Conservation (phyloP, 2,888 invertebrate species). For the Cryptocheilus praepositus region DNA sequence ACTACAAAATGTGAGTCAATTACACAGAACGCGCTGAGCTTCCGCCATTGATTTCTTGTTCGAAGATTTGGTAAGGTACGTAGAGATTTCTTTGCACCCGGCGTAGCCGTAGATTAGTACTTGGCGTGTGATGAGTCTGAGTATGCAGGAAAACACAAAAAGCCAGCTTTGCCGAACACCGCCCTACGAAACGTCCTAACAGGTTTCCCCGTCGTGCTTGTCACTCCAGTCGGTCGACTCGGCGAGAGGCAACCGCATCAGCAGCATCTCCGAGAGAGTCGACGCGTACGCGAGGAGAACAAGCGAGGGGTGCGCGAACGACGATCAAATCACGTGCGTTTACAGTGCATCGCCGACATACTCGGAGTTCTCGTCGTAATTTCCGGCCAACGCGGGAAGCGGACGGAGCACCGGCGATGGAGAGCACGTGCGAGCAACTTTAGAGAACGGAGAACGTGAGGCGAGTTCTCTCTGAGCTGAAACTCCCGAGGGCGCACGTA, state of each 20-base stretch:
- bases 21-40: no score
- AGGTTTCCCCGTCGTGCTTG: conserved; percentile 23
- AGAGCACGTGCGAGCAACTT: no score
- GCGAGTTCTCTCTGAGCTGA: no score
- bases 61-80: no score
- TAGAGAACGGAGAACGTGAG: no score
- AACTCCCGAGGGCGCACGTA: no score
- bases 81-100: no score
- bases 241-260: conserved; percentile 49
- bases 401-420: no score
- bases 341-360: conserved; percentile 57
- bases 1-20: no score
- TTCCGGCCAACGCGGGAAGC: conserved; percentile 4
- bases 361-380: conserved; percentile 60
- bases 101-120: no score
- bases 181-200: conserved; percentile 24
- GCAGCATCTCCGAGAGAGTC: conserved; percentile 57
- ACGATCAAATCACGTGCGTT: conserved; percentile 47
- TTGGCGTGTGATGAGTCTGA: no score
- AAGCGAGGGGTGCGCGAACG: conserved; percentile 35
- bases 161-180: not conserved
- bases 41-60: no score
- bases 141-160: not conserved
- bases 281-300: conserved; percentile 32
- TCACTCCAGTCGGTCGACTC: conserved; percentile 50